Percentiles rank a stretch among this genome's conserved stretches.
phyloP scores from a whole-genome alignment of 2,888 invertebrate genomes.

The Andrena hattorfiana region DNA sequence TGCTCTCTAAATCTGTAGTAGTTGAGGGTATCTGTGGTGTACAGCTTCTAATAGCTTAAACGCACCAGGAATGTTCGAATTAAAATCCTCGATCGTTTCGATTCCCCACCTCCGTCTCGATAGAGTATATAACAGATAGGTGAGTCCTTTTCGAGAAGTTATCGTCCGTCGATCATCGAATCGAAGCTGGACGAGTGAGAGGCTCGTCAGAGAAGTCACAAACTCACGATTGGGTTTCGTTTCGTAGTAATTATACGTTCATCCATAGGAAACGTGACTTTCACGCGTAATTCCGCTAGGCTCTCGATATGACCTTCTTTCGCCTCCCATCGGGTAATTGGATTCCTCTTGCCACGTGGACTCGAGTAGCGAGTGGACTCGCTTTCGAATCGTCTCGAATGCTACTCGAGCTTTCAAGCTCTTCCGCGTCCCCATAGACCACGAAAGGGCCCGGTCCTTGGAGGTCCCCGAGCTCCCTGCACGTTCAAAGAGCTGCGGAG shows the following conservation, averaged over 20 bases:
- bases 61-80: background rate
- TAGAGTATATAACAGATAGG: background rate
- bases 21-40: too few relatives aligned
- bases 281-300: too few relatives aligned
- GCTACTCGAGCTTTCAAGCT: background rate
- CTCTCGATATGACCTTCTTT: background rate
- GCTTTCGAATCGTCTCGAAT: background rate
- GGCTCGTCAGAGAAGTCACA: too few relatives aligned
- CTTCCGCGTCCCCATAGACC: background rate
- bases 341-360: background rate
- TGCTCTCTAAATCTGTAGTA: too few relatives aligned
- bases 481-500: background rate
- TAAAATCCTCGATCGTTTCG: conserved; percentile 1
- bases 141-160: background rate
- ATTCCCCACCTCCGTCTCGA: background rate
- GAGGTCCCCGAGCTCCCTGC: background rate
- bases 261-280: too few relatives aligned
- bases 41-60: background rate
- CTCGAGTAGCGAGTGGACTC: background rate
- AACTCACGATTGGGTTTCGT: too few relatives aligned
- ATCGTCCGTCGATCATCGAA: background rate
- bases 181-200: background rate
- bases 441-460: background rate
- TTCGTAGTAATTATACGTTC: too few relatives aligned
- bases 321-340: background rate